phyloP scores from a whole-genome alignment of 2,888 invertebrate genomes.

The Phasia obesa region DNA sequence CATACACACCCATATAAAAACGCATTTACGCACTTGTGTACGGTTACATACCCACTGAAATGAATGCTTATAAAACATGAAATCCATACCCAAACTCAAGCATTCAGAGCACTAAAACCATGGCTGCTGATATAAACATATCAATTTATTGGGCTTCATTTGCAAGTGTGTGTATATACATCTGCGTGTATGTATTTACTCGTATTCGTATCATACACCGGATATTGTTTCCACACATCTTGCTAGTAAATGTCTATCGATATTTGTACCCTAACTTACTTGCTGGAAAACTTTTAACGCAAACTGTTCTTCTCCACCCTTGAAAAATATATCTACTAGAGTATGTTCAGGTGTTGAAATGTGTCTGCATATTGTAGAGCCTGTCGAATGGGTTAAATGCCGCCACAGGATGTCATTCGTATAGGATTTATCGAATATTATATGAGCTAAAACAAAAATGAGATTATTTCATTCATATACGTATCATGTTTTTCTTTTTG shows the following conservation, averaged over 20 bases:
- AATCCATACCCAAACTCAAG: neutral
- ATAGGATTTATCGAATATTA: slow-evolving; percentile 73
- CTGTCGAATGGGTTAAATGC: slow-evolving; percentile 71
- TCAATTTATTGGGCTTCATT: slow-evolving; percentile 40
- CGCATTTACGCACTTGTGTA: neutral
- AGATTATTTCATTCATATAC: slow-evolving; percentile 64
- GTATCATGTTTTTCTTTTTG: neutral
- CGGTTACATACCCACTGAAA: neutral
- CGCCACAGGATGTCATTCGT: slow-evolving; percentile 73
- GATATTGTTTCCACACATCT: slow-evolving; percentile 61
- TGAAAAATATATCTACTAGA: neutral
- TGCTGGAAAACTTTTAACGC: slow-evolving; percentile 2
- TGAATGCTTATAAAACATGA: neutral
- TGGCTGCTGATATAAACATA: slow-evolving; percentile 24
- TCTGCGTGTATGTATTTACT: neutral
- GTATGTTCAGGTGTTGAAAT: neutral
- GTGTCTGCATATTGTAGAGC: slow-evolving; percentile 27
- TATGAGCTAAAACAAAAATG: slow-evolving; percentile 62
- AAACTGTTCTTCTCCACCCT: neutral
- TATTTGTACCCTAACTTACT: slow-evolving; percentile 36
- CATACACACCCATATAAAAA: neutral
- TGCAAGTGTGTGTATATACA: neutral
- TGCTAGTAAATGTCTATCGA: slow-evolving; percentile 58
- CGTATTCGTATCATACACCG: slow-evolving; percentile 47
- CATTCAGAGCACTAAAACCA: slow-evolving; percentile 2